A percentile compares a stretch with the other conserved stretches of the same genome.
Evolutionary conservation across 1,140 invertebrate genomes (phyloP).

Genomic region (Planococcus citri): DNA sequence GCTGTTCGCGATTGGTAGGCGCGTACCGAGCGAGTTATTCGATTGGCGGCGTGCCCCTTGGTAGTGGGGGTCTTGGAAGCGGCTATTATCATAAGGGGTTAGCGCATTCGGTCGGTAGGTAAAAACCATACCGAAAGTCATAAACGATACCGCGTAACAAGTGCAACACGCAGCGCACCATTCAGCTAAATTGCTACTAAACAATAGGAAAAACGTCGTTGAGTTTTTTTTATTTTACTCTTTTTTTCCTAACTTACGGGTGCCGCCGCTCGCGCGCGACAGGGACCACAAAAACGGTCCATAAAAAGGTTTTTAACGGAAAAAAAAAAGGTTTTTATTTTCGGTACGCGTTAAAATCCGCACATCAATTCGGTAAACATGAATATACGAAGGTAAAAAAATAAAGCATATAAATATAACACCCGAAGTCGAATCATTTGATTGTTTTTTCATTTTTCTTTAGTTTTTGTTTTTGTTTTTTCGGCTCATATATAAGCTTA

Average conservation of each 20-base stretch:
- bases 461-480: background rate
- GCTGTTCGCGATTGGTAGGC: background rate
- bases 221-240: background rate
- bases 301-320: constrained; percentile 9
- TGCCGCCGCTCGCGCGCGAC: background rate
- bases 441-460: background rate
- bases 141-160: constrained; percentile 20
- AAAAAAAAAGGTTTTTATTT: constrained; percentile 11
- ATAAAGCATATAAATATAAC: background rate
- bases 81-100: constrained; percentile 6
- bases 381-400: constrained; percentile 5
- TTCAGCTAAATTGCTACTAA: constrained; percentile 19
- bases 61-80: background rate
- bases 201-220: constrained; percentile 17
- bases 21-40: background rate
- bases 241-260: background rate
- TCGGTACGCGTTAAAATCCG: background rate
- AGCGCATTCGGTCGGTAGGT: constrained; percentile 12
- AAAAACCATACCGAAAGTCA: constrained; percentile 19
- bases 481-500: too few relatives aligned
- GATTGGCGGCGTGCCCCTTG: background rate
- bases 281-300: constrained; percentile 14
- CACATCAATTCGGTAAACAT: background rate
- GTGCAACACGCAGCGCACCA: constrained; percentile 2
- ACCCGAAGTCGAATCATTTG: background rate